Evolutionary conservation across 2,797 vertebrate genomes (phyloP).

Genomic region (Cygnus olor): DNA sequence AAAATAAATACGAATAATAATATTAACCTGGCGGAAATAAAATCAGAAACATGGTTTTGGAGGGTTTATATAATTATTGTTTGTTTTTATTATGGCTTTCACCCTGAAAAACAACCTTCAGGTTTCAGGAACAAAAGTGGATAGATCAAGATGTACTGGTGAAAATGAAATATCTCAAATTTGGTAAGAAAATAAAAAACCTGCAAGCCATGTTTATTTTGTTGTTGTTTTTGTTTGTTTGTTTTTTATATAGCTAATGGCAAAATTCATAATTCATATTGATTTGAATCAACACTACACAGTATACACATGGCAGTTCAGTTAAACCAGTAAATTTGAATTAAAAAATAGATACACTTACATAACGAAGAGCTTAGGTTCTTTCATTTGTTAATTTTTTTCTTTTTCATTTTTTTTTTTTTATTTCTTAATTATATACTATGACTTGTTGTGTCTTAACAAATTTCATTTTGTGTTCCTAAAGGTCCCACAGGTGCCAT

Average conservation of each 20-base stretch:
- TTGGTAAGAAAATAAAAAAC: neutral
- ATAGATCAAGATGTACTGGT: neutral
- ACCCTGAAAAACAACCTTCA: neutral
- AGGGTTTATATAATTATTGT: neutral
- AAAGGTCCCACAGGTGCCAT: neutral
- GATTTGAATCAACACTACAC: neutral
- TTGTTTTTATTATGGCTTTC: neutral
- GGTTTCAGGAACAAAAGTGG: neutral
- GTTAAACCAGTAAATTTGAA: neutral
- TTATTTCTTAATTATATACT: neutral
- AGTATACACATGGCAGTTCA: neutral
- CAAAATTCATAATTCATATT: neutral
- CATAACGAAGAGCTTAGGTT: neutral
- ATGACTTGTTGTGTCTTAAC: neutral
- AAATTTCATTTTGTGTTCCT: neutral
- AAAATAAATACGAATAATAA: neutral
- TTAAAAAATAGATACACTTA: neutral
- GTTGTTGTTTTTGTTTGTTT: neutral
- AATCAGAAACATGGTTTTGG: neutral
- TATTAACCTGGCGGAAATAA: neutral
- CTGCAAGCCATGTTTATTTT: neutral
- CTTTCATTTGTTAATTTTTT: rapidly evolving
- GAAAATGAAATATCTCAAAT: neutral
- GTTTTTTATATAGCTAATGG: neutral
- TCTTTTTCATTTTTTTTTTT: neutral